Percentiles rank a stretch among this genome's conserved stretches.
Conservation (phyloP, 2,797 vertebrate species). For the Leptatherina wallacei region DNA sequence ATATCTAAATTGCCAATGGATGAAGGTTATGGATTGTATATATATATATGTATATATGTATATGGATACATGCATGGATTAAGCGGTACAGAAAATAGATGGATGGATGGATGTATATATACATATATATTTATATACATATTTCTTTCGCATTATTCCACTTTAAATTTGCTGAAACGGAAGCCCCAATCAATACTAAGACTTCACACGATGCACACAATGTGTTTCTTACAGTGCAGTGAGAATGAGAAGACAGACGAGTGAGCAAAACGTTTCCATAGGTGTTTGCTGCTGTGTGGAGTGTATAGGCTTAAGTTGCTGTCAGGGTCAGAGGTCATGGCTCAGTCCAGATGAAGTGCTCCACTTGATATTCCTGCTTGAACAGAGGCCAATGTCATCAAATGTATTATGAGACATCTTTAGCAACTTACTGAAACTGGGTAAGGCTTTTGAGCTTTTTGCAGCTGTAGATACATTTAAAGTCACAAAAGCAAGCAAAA, state of each 20-base stretch:
- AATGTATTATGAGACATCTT: conserved; percentile 80
- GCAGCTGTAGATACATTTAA: conserved; percentile 27
- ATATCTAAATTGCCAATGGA: neutral
- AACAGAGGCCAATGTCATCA: conserved; percentile 74
- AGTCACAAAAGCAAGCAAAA: neutral
- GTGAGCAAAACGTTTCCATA: conserved; percentile 68
- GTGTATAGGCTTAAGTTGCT: conserved; percentile 59
- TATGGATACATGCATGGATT: too few relatives aligned
- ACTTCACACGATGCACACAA: neutral
- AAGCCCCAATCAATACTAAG: neutral
- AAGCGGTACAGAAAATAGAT: too few relatives aligned
- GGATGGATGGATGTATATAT: too few relatives aligned
- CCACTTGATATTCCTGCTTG: conserved; percentile 74
- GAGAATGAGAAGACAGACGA: conserved; percentile 35
- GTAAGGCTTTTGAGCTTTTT: conserved; percentile 30
- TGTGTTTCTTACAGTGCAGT: neutral
- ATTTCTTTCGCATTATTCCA: neutral
- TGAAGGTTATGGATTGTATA: neutral
- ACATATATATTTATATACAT: too few relatives aligned
- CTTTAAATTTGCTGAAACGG: neutral
- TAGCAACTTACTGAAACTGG: neutral
- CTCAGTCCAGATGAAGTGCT: conserved; percentile 74
- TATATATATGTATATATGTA: too few relatives aligned
- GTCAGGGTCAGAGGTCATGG: conserved; percentile 64
- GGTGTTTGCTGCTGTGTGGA: conserved; percentile 69